Conservation (phyloP, 2,113 vertebrate genomes). For the Pelobates fuscus region DNA sequence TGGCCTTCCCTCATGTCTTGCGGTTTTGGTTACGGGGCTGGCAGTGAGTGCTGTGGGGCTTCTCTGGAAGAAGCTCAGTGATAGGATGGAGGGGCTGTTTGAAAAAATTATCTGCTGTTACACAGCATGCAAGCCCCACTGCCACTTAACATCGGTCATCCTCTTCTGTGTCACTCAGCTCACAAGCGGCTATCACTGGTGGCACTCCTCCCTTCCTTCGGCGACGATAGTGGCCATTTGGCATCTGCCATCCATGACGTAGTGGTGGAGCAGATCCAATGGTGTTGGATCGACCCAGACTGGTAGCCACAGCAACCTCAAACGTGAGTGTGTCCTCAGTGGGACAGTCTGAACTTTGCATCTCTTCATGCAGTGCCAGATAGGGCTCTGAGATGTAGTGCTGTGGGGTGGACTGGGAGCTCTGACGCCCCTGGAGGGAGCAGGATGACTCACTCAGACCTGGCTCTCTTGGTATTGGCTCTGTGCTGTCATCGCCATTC, state of each 20-base stretch:
- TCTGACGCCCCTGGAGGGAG: conserved; percentile 62
- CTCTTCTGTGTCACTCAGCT: conserved; percentile 93
- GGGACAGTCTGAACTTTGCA: conserved; percentile 76
- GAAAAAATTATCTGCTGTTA: conserved; percentile 10
- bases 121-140: conserved; percentile 15
- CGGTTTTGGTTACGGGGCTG: conserved; percentile 36
- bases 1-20: conserved; percentile 1
- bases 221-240: conserved; percentile 90
- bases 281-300: conserved; percentile 87
- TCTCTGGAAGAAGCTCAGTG: conserved; percentile 31
- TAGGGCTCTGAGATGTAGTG: conserved; percentile 96
- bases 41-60: conserved; percentile 44
- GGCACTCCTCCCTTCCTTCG: conserved; percentile 76
- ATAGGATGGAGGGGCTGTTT: conserved; percentile 17
- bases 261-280: conserved; percentile 88
- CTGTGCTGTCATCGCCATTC: conserved; percentile 64
- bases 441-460: conserved; percentile 69
- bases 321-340: conserved; percentile 93
- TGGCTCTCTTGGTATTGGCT: conserved; percentile 59
- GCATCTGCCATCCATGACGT: conserved; percentile 94
- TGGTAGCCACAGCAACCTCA: conserved; percentile 88
- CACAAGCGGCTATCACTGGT: conserved; percentile 72
- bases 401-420: conserved; percentile 80
- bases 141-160: conserved; percentile 89
- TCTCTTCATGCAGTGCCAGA: conserved; percentile 85